phyloP scores from a whole-genome alignment of 2,797 vertebrate genomes.

The Sebastes taczanowskii region DNA sequence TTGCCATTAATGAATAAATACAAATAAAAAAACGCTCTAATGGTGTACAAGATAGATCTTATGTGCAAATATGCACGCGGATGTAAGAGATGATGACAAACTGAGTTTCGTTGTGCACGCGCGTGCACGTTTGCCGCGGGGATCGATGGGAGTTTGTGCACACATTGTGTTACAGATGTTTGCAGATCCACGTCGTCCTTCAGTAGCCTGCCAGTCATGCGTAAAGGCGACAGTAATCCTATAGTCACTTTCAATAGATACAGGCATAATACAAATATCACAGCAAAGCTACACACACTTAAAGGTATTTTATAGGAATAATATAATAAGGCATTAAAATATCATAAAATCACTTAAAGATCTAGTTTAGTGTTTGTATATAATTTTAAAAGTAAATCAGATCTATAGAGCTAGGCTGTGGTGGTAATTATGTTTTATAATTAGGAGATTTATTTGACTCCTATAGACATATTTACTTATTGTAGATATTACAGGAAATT shows the following conservation, averaged over 20 bases:
- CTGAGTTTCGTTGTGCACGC: background rate
- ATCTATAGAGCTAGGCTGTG: background rate
- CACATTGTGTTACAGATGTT: slow-evolving; percentile 43
- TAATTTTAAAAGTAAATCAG: background rate
- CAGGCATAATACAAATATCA: background rate
- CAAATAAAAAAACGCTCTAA: too few relatives aligned
- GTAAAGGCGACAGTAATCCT: slow-evolving; percentile 36
- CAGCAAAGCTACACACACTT: background rate
- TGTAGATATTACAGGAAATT: background rate
- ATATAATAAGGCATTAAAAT: background rate
- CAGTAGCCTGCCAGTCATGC: slow-evolving; percentile 18
- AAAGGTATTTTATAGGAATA: background rate
- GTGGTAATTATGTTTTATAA: background rate
- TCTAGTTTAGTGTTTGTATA: background rate
- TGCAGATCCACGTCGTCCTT: slow-evolving; percentile 20
- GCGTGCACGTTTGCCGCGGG: background rate
- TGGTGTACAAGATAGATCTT: background rate
- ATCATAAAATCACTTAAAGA: background rate
- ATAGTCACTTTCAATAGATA: background rate
- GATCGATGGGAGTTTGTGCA: background rate
- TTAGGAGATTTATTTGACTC: background rate
- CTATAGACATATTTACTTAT: background rate
- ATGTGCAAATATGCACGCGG: background rate
- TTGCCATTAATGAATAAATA: background rate
- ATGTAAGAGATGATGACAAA: background rate